phyloP scores from a whole-genome alignment of 2,113 vertebrate genomes.

The Pseudopipra pipra region DNA sequence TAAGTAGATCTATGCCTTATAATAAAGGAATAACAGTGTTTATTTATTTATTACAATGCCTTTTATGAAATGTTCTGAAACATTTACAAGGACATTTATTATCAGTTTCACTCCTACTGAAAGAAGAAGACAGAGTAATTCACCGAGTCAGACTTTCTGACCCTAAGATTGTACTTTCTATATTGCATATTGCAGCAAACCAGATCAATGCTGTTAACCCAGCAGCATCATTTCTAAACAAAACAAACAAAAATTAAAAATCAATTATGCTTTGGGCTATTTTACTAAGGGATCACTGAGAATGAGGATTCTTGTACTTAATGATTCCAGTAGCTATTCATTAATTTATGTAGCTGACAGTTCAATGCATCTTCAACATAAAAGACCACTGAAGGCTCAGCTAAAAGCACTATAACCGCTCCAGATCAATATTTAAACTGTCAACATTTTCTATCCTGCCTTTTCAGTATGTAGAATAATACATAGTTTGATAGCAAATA shows the following conservation, averaged over 20 bases:
- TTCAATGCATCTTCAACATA: conserved; percentile 13
- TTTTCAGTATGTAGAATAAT: conserved; percentile 26
- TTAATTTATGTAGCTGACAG: not conserved
- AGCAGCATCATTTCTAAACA: not conserved
- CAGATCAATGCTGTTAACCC: not conserved
- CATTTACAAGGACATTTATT: not conserved
- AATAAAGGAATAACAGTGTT: not conserved
- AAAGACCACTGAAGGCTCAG: not conserved
- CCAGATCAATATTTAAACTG: conserved; percentile 32
- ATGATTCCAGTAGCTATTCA: not conserved
- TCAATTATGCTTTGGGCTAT: not conserved
- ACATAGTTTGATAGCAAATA: not conserved
- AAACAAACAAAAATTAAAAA: not conserved
- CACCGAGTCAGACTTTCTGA: not conserved
- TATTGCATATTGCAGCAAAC: not conserved
- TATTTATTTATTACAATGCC: not conserved
- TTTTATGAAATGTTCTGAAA: not conserved
- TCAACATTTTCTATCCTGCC: conserved; percentile 10
- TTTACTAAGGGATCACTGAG: not conserved
- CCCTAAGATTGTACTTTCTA: not conserved
- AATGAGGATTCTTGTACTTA: not conserved
- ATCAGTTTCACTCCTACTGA: not conserved
- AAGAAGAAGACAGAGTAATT: not conserved
- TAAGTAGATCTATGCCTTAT: not conserved
- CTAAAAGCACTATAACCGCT: not conserved